Conservation (phyloP, 1,140 invertebrate species). For the Ptiloglossa arizonensis region DNA sequence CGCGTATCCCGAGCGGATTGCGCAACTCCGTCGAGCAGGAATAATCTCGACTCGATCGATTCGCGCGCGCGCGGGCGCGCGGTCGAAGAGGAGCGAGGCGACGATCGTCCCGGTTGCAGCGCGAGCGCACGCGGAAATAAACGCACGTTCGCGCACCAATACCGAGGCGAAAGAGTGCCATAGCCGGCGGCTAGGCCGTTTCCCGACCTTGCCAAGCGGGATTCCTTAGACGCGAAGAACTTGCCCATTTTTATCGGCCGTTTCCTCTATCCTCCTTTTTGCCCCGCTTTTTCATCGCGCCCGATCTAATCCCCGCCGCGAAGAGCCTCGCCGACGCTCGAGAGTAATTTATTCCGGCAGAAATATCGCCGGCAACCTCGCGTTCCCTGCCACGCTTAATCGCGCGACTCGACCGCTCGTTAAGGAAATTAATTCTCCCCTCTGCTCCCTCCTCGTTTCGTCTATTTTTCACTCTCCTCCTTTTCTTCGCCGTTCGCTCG, state of each 20-base stretch:
- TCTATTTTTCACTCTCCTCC: background rate
- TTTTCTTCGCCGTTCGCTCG: background rate
- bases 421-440: conserved; percentile 4
- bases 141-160: conserved; percentile 22
- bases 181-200: conserved; percentile 72
- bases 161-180: conserved; percentile 53
- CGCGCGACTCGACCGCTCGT: background rate
- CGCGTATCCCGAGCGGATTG: too few relatives aligned
- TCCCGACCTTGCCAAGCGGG: conserved; percentile 72
- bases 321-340: background rate
- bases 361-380: conserved; percentile 12
- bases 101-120: background rate
- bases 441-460: background rate
- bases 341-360: conserved; percentile 24
- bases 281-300: conserved; percentile 29
- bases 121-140: conserved; percentile 36
- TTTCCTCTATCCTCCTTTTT: conserved; percentile 51
- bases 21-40: too few relatives aligned
- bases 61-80: too few relatives aligned
- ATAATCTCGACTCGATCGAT: too few relatives aligned
- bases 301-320: conserved; percentile 19
- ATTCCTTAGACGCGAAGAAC: conserved; percentile 68
- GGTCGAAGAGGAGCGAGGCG: background rate
- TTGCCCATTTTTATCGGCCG: conserved; percentile 59
- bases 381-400: conserved; percentile 13